Evolutionary conservation across 2,888 invertebrate species (phyloP).

Genomic region (Hedya salicella): DNA sequence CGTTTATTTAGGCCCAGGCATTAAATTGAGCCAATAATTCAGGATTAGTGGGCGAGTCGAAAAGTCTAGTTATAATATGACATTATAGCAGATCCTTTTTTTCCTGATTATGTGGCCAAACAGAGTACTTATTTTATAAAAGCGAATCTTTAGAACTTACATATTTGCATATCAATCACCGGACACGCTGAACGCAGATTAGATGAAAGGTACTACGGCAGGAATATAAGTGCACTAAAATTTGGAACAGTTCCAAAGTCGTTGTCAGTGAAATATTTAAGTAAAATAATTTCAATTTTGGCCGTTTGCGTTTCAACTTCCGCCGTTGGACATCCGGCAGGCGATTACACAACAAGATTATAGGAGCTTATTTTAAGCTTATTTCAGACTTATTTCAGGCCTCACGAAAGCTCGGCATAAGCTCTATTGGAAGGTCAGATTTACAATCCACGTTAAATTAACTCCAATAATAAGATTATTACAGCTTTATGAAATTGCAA

Average conservation of each 20-base stretch:
- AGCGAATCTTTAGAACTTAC: too few species aligned
- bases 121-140: too few species aligned
- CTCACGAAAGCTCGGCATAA: background rate
- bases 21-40: too few species aligned
- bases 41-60: too few species aligned
- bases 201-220: background rate
- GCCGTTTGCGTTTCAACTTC: conserved; percentile 13
- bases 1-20: too few species aligned
- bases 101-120: too few species aligned
- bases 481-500: too few species aligned
- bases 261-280: background rate
- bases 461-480: background rate
- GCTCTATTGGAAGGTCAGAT: conserved; percentile 3
- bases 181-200: too few species aligned
- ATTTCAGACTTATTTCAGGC: background rate
- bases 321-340: conserved; percentile 8
- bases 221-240: background rate
- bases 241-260: background rate
- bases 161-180: too few species aligned
- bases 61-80: too few species aligned
- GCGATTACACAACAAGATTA: conserved; percentile 10
- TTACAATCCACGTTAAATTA: background rate
- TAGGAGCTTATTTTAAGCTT: background rate
- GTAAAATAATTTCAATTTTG: conserved; percentile 2
- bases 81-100: too few species aligned